Percentiles rank a stretch among this genome's conserved stretches.
Evolutionary conservation across 2,113 vertebrate species (phyloP).

Genomic region (Empidonax traillii): DNA sequence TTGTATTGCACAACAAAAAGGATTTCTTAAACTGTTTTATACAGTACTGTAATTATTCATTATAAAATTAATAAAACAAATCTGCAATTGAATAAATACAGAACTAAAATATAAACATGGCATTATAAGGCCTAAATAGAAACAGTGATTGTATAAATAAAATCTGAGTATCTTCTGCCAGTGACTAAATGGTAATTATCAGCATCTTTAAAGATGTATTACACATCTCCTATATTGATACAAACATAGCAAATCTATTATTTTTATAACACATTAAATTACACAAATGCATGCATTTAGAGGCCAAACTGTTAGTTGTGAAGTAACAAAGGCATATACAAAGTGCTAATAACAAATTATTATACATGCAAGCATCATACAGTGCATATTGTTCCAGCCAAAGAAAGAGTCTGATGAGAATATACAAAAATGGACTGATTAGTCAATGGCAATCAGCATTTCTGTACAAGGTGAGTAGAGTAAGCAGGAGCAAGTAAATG

Average conservation of each 20-base stretch:
- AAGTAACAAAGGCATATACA: conserved; percentile 74
- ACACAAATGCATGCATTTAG: conserved; percentile 75
- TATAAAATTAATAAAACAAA: conserved; percentile 36
- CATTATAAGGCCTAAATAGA: conserved; percentile 38
- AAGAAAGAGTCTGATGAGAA: conserved; percentile 78
- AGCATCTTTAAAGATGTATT: background rate
- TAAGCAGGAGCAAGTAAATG: conserved; percentile 63
- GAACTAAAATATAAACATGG: conserved; percentile 7
- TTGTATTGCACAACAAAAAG: background rate
- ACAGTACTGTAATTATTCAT: conserved; percentile 12
- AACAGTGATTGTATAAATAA: conserved; percentile 22
- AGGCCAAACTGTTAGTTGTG: conserved; percentile 77
- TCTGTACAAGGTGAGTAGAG: conserved; percentile 62
- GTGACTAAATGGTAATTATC: conserved; percentile 21
- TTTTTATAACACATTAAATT: conserved; percentile 45
- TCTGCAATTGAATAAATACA: conserved; percentile 19
- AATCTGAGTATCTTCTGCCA: conserved; percentile 33
- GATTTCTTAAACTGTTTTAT: background rate
- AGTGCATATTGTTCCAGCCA: conserved; percentile 81
- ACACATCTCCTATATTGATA: conserved; percentile 34
- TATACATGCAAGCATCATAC: conserved; percentile 80
- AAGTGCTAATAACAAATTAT: conserved; percentile 70
- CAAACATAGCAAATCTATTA: conserved; percentile 38
- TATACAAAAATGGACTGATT: conserved; percentile 79
- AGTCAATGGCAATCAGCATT: conserved; percentile 64